Conservation (phyloP, 2,888 invertebrate species). For the Pollenia angustigena region DNA sequence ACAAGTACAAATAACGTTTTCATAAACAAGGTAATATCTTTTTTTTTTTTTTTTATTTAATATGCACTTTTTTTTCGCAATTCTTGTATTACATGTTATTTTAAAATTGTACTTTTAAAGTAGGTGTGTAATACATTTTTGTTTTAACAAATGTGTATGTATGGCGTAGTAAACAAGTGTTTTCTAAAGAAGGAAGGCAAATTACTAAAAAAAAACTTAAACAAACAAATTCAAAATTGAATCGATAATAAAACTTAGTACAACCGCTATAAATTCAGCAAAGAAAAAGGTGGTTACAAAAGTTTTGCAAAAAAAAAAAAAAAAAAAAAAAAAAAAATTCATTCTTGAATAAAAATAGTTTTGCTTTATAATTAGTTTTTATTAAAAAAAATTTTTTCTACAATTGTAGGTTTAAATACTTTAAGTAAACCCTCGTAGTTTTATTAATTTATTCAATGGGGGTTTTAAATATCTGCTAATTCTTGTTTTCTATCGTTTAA, state of each 20-base stretch:
- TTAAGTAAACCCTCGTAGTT: conserved; percentile 1
- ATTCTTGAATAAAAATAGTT: too few relatives aligned
- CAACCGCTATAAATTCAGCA: background rate
- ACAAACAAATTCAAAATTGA: conserved; percentile 58
- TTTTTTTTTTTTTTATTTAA: background rate
- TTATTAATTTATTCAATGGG: background rate
- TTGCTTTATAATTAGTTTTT: too few relatives aligned
- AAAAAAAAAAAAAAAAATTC: too few relatives aligned
- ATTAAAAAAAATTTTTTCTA: too few relatives aligned
- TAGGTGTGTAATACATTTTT: conserved; percentile 50
- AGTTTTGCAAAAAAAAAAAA: background rate
- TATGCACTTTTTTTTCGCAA: conserved; percentile 17
- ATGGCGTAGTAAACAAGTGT: conserved; percentile 6
- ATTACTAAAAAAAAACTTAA: conserved; percentile 55
- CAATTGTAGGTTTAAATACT: too few relatives aligned
- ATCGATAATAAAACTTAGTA: conserved; percentile 61
- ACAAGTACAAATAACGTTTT: conserved; percentile 63
- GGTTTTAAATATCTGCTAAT: conserved; percentile 1
- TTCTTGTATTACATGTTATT: conserved; percentile 45
- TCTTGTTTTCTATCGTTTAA: background rate
- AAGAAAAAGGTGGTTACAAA: background rate
- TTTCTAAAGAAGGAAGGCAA: conserved; percentile 64
- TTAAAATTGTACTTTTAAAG: conserved; percentile 49
- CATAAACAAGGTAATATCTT: conserved; percentile 48
- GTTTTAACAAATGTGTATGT: background rate